Conservation (phyloP, 2,113 vertebrate genomes). For the Promerops cafer region DNA sequence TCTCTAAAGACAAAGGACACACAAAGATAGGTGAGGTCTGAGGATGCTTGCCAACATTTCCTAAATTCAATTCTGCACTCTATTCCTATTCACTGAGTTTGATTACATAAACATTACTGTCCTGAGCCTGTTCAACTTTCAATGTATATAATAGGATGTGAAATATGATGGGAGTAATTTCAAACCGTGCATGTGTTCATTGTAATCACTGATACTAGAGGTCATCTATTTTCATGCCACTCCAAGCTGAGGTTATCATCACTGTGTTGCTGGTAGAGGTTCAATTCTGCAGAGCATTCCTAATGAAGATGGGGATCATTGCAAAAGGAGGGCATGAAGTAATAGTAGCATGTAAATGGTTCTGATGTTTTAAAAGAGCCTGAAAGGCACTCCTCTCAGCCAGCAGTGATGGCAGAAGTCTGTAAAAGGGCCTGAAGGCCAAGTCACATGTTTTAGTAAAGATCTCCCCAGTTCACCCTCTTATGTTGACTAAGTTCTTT, state of each 20-base stretch:
- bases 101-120: background rate
- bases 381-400: background rate
- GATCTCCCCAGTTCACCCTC: background rate
- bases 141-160: background rate
- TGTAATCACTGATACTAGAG: background rate
- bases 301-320: background rate
- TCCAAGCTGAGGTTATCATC: background rate
- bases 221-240: background rate
- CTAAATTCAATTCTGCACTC: background rate
- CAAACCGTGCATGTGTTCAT: background rate
- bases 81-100: background rate
- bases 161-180: background rate
- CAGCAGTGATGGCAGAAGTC: background rate
- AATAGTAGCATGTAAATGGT: background rate
- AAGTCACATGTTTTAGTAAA: conserved; percentile 2
- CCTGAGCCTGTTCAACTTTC: background rate
- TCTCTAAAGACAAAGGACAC: background rate
- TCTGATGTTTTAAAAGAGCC: background rate
- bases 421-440: background rate
- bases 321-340: background rate
- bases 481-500: background rate
- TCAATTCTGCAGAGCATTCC: background rate
- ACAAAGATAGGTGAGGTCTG: background rate
- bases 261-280: background rate
- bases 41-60: background rate